phyloP scores from a whole-genome alignment of 2,888 invertebrate genomes.

The Malacosoma neustria region DNA sequence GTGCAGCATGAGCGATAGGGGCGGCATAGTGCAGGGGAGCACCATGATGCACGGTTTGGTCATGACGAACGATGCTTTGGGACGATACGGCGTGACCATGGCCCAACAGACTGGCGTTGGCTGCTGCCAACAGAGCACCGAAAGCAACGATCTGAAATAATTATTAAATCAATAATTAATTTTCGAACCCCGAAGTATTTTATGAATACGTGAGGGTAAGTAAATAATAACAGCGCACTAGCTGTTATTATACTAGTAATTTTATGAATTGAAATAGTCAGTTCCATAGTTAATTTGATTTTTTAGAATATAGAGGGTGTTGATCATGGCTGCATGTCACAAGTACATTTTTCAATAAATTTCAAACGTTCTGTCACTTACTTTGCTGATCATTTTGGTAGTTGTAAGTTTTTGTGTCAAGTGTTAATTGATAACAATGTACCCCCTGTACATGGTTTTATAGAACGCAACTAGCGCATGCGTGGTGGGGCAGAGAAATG shows the following conservation, averaged over 20 bases:
- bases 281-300: too few relatives aligned
- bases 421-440: conserved; percentile 34
- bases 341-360: too few relatives aligned
- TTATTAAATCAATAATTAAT: too few relatives aligned
- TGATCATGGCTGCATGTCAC: too few relatives aligned
- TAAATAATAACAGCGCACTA: too few relatives aligned
- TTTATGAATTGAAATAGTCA: too few relatives aligned
- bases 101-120: conserved; percentile 53
- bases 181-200: too few relatives aligned
- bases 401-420: conserved; percentile 12
- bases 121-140: conserved; percentile 48
- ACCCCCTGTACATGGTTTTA: conserved; percentile 22
- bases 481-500: conserved; percentile 22
- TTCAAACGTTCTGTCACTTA: too few relatives aligned
- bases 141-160: conserved; percentile 51
- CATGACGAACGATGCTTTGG: conserved; percentile 50
- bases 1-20: conserved; percentile 23
- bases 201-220: too few relatives aligned
- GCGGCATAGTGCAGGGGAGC: conserved; percentile 20
- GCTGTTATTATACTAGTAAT: too few relatives aligned
- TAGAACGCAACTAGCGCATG: conserved; percentile 13
- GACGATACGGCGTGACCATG: conserved; percentile 42
- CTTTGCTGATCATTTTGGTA: conserved; percentile 48
- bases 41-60: conserved; percentile 21
- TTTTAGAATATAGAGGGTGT: too few relatives aligned